A percentile compares a stretch with the other conserved stretches of the same genome.
phyloP scores from a whole-genome alignment of 2,888 invertebrate species.

The Desoria tigrina region DNA sequence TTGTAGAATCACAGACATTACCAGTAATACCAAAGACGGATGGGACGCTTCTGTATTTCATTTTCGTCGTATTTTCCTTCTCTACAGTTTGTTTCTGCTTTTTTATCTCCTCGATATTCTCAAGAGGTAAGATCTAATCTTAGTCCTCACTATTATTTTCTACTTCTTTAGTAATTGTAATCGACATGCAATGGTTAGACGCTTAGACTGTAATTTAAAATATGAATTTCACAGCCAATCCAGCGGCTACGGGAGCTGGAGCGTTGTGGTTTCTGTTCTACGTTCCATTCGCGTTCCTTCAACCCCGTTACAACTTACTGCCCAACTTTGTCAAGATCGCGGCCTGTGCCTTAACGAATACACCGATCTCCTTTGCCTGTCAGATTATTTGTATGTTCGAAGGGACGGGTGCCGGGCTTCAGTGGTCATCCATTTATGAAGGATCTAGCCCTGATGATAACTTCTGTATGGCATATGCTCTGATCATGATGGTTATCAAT shows the following conservation, averaged over 20 bases:
- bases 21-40: slow-evolving; percentile 62
- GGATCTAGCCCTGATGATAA: slow-evolving; percentile 69
- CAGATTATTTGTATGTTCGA: slow-evolving; percentile 72
- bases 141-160: slow-evolving; percentile 55
- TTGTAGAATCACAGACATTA: slow-evolving; percentile 22
- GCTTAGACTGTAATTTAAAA: neutral
- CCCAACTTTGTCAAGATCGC: slow-evolving; percentile 28
- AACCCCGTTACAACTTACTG: slow-evolving; percentile 63
- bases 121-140: slow-evolving; percentile 57
- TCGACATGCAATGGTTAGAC: neutral
- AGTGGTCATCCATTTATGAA: slow-evolving; percentile 66
- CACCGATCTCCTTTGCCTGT: slow-evolving; percentile 77
- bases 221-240: slow-evolving; percentile 65
- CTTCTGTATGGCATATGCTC: slow-evolving; percentile 68
- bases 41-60: slow-evolving; percentile 68
- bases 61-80: slow-evolving; percentile 70
- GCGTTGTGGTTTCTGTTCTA: slow-evolving; percentile 75
- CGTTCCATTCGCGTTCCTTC: slow-evolving; percentile 70
- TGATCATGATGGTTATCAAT: slow-evolving; percentile 71
- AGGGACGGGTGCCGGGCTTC: slow-evolving; percentile 63
- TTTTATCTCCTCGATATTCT: slow-evolving; percentile 76
- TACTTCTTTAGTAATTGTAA: slow-evolving; percentile 5
- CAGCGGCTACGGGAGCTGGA: slow-evolving; percentile 75
- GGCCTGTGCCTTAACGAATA: slow-evolving; percentile 71
- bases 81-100: slow-evolving; percentile 76